Conservation (phyloP, 2,797 vertebrate species). For the Cercopithecus diana region DNA sequence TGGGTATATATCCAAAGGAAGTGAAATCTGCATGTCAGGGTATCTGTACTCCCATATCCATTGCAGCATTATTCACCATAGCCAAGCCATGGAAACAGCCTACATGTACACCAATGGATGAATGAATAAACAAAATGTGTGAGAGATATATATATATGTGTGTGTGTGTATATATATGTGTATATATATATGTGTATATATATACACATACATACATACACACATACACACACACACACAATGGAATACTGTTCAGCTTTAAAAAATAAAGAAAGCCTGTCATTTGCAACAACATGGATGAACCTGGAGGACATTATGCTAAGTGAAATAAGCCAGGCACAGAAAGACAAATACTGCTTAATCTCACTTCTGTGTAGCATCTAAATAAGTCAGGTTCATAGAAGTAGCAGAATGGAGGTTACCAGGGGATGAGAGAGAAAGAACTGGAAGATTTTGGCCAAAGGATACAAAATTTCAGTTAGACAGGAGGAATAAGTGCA, state of each 20-base stretch:
- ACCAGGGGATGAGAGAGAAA: not conserved
- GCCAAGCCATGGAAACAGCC: not conserved
- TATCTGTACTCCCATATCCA: not conserved
- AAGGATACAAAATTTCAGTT: not conserved
- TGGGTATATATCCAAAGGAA: not conserved
- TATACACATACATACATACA: too few relatives aligned
- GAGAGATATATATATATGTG: accelerated
- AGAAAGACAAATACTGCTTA: not conserved
- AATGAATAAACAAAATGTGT: not conserved
- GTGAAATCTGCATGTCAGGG: not conserved
- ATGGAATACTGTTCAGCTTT: not conserved
- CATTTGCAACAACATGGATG: not conserved
- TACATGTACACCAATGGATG: not conserved
- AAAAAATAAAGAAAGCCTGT: not conserved
- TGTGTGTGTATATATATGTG: too few relatives aligned
- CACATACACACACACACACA: not conserved
- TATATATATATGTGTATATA: accelerated
- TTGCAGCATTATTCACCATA: not conserved
- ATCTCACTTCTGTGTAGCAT: not conserved
- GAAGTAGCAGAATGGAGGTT: not conserved
- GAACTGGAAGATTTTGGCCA: not conserved
- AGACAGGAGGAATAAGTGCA: not conserved
- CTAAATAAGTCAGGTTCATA: not conserved
- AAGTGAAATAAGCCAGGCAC: not conserved
- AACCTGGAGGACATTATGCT: not conserved